Percentiles rank a stretch among this genome's conserved stretches.
Evolutionary conservation across 2,113 vertebrate genomes (phyloP).

Genomic region (Lynx canadensis): DNA sequence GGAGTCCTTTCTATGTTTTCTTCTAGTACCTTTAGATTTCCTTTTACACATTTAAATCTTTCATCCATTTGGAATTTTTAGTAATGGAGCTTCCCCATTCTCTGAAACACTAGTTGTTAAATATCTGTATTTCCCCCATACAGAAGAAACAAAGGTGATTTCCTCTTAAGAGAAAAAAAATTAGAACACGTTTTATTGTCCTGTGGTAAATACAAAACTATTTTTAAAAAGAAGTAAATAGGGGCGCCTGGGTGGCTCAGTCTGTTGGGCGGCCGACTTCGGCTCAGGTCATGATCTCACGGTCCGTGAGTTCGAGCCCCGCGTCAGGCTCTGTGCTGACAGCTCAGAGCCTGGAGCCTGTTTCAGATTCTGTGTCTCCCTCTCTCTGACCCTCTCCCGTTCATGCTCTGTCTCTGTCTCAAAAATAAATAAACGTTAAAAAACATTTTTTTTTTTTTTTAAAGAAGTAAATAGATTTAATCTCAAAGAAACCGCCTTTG

Average conservation of each 20-base stretch:
- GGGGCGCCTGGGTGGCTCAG: neutral
- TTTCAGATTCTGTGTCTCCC: neutral
- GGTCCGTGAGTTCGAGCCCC: fast-evolving
- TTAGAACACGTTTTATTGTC: constrained; percentile 8
- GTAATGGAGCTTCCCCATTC: neutral
- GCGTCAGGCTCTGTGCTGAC: neutral
- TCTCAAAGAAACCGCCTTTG: neutral
- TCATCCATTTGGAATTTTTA: neutral
- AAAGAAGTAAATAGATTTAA: neutral
- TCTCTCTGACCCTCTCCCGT: neutral
- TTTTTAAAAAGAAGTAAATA: too few species aligned
- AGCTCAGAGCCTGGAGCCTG: neutral
- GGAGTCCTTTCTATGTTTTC: neutral
- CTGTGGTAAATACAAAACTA: neutral
- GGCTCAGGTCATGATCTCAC: neutral
- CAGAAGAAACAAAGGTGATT: neutral
- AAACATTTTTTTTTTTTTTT: neutral
- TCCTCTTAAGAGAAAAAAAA: neutral
- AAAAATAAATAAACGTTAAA: neutral
- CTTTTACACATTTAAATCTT: neutral
- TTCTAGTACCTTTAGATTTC: neutral
- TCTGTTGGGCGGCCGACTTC: neutral
- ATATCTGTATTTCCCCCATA: neutral
- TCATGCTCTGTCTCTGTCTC: neutral
- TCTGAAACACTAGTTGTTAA: neutral